These are phyloP conservation scores for Harpagoxenus sublaevis DNA, from an alignment of 2,888 invertebrate species.

Conservation along the genomic window DNA sequence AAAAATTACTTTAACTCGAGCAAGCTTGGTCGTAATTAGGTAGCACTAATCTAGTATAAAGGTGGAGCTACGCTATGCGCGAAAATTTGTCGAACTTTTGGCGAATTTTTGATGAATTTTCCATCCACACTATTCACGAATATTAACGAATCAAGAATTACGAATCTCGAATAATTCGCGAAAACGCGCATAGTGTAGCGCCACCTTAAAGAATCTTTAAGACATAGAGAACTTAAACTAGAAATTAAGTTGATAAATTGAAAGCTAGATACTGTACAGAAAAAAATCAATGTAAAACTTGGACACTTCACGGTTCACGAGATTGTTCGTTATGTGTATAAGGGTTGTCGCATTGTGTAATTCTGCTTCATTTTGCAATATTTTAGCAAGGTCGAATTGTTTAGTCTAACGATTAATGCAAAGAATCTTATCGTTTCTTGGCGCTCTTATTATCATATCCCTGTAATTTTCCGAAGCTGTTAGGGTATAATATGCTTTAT, in stretches of 20 bases:
- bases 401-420: constrained; percentile 32
- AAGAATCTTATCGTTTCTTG: constrained; percentile 56
- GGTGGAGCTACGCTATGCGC: background rate
- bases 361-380: background rate
- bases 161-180: too few relatives aligned
- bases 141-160: too few relatives aligned
- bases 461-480: constrained; percentile 23
- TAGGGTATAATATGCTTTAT: background rate
- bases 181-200: too few relatives aligned
- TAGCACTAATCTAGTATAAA: background rate
- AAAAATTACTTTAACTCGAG: background rate
- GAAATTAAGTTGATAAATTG: constrained; percentile 2
- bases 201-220: too few relatives aligned
- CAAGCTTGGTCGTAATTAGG: background rate
- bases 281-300: background rate
- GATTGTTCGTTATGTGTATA: background rate
- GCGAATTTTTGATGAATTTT: too few relatives aligned
- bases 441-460: background rate
- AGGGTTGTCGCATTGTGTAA: constrained; percentile 45
- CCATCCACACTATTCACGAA: too few relatives aligned
- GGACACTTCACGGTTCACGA: background rate
- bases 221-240: background rate
- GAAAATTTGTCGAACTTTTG: too few relatives aligned
- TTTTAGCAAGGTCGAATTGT: constrained; percentile 45
- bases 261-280: background rate